Conservation (phyloP, 2,797 vertebrate genomes). For the Hydrolagus colliei region DNA sequence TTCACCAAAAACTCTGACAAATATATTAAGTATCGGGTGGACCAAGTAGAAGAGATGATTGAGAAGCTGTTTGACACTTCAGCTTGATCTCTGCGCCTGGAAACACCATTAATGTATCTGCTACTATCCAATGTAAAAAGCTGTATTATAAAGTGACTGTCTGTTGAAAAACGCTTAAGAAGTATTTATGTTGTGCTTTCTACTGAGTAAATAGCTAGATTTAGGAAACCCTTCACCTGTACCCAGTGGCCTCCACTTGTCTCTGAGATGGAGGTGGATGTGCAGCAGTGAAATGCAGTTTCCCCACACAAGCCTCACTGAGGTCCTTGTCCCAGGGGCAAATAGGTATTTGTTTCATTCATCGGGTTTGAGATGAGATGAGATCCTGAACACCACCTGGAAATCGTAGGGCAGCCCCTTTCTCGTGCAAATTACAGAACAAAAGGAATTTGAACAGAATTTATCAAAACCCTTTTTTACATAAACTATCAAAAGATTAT, state of each 20-base stretch:
- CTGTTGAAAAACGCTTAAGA: not conserved
- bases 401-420: slow-evolving; percentile 63
- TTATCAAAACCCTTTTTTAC: no score
- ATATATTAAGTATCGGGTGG: slow-evolving; percentile 84
- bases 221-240: not conserved
- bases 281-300: not conserved
- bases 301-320: not conserved
- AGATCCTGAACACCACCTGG: slow-evolving; percentile 46
- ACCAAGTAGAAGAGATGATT: slow-evolving; percentile 93
- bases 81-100: slow-evolving; percentile 54
- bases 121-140: not conserved
- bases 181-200: not conserved
- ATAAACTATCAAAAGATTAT: no score
- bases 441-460: no score
- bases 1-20: slow-evolving; percentile 97
- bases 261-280: not conserved
- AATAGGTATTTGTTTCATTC: not conserved
- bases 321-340: not conserved
- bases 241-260: not conserved
- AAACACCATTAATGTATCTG: not conserved
- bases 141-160: not conserved
- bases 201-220: not conserved
- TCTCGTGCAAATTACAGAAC: slow-evolving; percentile 32
- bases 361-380: no score
- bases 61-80: slow-evolving; percentile 92